Evolutionary conservation across 2,113 vertebrate species (phyloP).

Genomic region (Hyla sarda): DNA sequence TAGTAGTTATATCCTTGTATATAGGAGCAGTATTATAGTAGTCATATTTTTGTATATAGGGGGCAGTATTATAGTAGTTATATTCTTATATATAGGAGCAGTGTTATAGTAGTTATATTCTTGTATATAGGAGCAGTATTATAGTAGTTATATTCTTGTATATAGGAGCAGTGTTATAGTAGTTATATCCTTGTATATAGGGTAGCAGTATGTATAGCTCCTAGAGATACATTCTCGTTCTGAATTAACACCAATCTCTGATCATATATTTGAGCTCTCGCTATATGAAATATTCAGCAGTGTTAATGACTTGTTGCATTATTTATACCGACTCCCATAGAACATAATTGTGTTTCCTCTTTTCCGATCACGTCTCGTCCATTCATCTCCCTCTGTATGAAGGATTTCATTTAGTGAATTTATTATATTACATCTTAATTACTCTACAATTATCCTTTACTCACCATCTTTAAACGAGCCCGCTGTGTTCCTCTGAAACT

Average conservation of each 20-base stretch:
- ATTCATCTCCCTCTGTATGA: neutral
- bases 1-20: neutral
- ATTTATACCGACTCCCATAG: conserved; percentile 11
- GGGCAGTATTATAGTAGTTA: neutral
- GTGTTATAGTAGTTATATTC: neutral
- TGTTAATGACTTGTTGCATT: conserved; percentile 11
- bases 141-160: neutral
- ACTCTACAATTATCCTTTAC: conserved; percentile 58
- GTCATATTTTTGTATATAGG: too few relatives aligned
- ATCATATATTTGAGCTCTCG: neutral
- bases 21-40: neutral
- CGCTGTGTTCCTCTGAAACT: conserved; percentile 73
- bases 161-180: neutral
- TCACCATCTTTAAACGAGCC: conserved; percentile 97
- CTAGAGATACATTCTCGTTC: neutral
- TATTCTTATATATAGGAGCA: neutral
- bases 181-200: neutral
- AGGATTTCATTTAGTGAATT: conserved; percentile 14
- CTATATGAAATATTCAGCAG: conserved; percentile 18
- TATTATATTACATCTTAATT: neutral
- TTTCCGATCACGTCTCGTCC: neutral
- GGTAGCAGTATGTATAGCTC: neutral
- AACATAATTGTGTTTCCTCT: conserved; percentile 27
- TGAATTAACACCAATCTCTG: conserved; percentile 2
- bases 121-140: neutral